Conservation (phyloP, 92 coral and sea anemone genomes). For the Micromussa lordhowensis region DNA sequence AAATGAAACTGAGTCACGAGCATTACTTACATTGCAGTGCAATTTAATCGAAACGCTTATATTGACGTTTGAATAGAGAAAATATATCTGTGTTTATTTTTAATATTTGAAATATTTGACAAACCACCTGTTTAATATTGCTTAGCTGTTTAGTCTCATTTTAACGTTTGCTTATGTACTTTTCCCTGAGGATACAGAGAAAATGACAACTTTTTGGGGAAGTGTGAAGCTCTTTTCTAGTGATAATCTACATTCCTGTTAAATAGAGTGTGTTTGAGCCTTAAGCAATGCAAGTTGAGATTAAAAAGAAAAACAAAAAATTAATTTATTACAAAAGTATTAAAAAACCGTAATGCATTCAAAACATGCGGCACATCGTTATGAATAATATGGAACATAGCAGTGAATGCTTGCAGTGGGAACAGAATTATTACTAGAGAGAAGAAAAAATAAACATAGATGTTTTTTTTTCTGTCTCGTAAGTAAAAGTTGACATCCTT, state of each 20-base stretch:
- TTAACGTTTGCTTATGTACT: background rate
- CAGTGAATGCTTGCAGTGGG: background rate
- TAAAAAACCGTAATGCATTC: background rate
- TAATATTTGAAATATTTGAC: constrained; percentile 20
- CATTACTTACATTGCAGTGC: background rate
- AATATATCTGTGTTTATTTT: constrained; percentile 7
- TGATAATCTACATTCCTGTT: background rate
- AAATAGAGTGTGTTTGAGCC: background rate
- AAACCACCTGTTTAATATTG: constrained; percentile 30
- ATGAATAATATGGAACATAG: background rate
- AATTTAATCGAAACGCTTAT: background rate
- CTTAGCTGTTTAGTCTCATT: background rate
- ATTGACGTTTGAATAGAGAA: background rate
- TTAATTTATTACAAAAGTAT: background rate
- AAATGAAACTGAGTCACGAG: background rate
- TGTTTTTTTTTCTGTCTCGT: background rate
- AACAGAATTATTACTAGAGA: background rate
- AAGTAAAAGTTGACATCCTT: background rate
- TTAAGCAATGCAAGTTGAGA: background rate
- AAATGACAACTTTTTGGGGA: background rate
- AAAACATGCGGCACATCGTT: background rate
- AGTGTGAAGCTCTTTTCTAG: background rate
- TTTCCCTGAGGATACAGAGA: background rate
- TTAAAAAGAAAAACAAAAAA: background rate
- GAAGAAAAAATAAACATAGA: background rate